Conservation (phyloP, 2,888 invertebrate genomes). For the Idaea biselata region DNA sequence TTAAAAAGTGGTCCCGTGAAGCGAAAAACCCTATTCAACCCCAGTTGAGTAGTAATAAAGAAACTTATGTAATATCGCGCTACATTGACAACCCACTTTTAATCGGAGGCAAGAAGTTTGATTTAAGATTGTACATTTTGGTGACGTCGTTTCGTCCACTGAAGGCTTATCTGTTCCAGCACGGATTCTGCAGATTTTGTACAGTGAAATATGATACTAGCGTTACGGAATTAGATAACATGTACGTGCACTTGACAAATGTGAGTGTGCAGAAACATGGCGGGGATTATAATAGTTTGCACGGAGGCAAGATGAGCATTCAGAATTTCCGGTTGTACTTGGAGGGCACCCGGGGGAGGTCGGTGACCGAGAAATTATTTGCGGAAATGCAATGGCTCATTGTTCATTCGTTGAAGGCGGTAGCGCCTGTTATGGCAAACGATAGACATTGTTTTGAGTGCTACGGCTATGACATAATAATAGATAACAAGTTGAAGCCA, state of each 20-base stretch:
- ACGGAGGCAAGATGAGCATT: slow-evolving; percentile 97
- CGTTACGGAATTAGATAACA: slow-evolving; percentile 93
- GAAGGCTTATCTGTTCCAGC: slow-evolving; percentile 94
- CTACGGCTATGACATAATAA: slow-evolving; percentile 98
- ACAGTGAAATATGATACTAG: slow-evolving; percentile 97
- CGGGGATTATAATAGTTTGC: slow-evolving; percentile 95
- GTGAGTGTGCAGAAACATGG: slow-evolving; percentile 99
- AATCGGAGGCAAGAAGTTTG: slow-evolving; percentile 98
- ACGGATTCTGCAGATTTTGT: slow-evolving; percentile 98
- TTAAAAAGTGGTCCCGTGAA: slow-evolving; percentile 94
- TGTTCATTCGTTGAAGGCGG: slow-evolving; percentile 96
- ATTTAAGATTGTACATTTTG: slow-evolving; percentile 93
- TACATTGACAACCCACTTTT: slow-evolving; percentile 97
- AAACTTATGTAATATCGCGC: slow-evolving; percentile 97
- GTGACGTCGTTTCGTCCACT: slow-evolving; percentile 96
- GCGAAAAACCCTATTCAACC: slow-evolving; percentile 92
- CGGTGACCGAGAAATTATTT: slow-evolving; percentile 94
- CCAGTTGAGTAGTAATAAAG: slow-evolving; percentile 85
- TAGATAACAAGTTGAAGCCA: slow-evolving; percentile 95
- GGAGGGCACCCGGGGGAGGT: slow-evolving; percentile 94
- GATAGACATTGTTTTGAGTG: slow-evolving; percentile 97
- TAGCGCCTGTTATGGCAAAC: slow-evolving; percentile 95
- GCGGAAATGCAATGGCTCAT: slow-evolving; percentile 94
- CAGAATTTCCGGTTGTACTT: slow-evolving; percentile 94
- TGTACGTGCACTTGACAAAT: slow-evolving; percentile 98